phyloP scores from a whole-genome alignment of 1,140 invertebrate genomes.

The Chironomus striatipennis region DNA sequence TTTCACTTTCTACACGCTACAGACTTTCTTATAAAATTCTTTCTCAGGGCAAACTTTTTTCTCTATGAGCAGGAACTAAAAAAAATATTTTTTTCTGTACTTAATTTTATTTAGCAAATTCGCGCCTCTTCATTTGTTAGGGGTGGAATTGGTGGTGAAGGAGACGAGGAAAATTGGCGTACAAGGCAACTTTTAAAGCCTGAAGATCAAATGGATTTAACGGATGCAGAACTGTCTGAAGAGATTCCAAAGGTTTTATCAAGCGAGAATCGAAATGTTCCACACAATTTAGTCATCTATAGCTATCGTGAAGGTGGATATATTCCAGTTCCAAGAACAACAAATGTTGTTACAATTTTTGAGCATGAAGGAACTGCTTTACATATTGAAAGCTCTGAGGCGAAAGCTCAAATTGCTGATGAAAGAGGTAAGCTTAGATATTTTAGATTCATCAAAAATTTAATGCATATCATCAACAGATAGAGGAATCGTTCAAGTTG shows the following conservation, averaged over 20 bases:
- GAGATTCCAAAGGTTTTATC: conserved; percentile 66
- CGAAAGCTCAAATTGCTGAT: conserved; percentile 52
- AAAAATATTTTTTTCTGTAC: too few relatives aligned
- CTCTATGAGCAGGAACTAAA: too few relatives aligned
- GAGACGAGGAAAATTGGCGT: conserved; percentile 38
- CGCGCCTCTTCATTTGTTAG: not conserved
- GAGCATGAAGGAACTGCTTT: conserved; percentile 56
- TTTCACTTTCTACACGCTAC: too few relatives aligned
- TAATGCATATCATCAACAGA: too few relatives aligned
- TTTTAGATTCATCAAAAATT: too few relatives aligned
- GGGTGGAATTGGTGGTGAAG: conserved; percentile 32
- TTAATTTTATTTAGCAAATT: conserved; percentile 2
- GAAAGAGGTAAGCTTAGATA: conserved; percentile 41
- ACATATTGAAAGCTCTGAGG: conserved; percentile 61
- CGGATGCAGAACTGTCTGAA: conserved; percentile 68
- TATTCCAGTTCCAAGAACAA: conserved; percentile 45
- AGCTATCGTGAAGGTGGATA: conserved; percentile 54
- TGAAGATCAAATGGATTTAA: conserved; percentile 62
- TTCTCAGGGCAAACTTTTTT: too few relatives aligned
- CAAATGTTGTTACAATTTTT: conserved; percentile 53
- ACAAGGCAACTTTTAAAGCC: conserved; percentile 50
- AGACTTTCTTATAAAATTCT: too few relatives aligned
- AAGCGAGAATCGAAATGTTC: conserved; percentile 60
- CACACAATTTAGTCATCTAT: conserved; percentile 60
- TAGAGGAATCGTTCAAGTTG: not conserved